A percentile compares a stretch with the other conserved stretches of the same genome.
These are phyloP conservation scores for Apodemus agrarius DNA, from an alignment of 2,797 vertebrate species.

Conservation along the genomic window DNA sequence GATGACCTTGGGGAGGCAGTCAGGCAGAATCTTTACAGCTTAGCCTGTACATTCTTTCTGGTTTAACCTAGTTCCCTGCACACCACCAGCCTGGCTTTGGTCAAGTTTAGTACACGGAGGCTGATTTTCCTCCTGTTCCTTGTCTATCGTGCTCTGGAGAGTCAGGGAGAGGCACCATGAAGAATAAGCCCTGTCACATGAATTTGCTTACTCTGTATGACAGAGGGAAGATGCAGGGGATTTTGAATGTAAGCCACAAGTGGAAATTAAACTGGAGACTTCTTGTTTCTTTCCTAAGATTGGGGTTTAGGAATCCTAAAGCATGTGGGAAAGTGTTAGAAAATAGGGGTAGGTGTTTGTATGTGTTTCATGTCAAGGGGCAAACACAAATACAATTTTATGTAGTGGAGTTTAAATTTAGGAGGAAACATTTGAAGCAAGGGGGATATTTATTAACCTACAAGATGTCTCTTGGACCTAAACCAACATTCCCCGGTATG, in stretches of 20 bases:
- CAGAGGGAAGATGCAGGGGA: background rate
- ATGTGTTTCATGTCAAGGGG: background rate
- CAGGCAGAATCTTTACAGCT: background rate
- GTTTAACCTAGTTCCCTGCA: background rate
- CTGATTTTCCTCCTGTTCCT: background rate
- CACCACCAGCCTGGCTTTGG: background rate
- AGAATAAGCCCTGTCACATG: background rate
- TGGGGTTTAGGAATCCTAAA: background rate
- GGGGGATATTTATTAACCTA: constrained; percentile 44
- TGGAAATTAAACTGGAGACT: background rate
- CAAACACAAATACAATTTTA: constrained; percentile 35
- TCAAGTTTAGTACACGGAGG: background rate
- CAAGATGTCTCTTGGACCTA: constrained; percentile 16
- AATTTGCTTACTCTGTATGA: background rate
- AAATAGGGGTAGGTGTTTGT: background rate
- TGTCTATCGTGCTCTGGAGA: background rate
- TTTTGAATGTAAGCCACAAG: background rate
- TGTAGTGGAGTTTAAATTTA: constrained; percentile 43
- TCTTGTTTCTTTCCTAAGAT: background rate
- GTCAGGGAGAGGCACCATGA: background rate
- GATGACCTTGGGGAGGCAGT: background rate
- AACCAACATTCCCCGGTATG: constrained; percentile 57
- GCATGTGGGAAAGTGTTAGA: background rate
- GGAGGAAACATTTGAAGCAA: constrained; percentile 17
- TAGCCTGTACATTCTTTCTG: background rate